Conservation (phyloP, 2,113 vertebrate genomes). For the Hystrix cristata region DNA sequence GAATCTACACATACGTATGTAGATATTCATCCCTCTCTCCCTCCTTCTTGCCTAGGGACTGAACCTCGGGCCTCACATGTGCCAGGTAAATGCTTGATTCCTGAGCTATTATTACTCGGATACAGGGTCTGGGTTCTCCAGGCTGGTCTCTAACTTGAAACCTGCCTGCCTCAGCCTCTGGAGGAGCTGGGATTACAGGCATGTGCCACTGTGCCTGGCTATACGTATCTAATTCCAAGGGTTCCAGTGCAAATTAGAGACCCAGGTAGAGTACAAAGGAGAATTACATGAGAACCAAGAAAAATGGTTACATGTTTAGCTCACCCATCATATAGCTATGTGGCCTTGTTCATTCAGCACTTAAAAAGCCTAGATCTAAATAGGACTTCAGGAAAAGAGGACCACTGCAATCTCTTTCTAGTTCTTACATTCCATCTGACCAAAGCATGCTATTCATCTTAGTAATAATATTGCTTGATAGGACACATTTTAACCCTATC, state of each 20-base stretch:
- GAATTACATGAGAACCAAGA: not conserved
- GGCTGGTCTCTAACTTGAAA: not conserved
- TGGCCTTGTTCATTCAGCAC: not conserved
- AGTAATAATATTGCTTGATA: constrained; percentile 19
- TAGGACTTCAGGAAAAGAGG: not conserved
- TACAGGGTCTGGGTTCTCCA: not conserved
- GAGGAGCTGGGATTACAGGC: not conserved
- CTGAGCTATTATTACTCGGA: not conserved
- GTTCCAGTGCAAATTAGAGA: constrained; percentile 17
- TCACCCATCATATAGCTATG: not conserved
- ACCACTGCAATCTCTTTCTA: not conserved
- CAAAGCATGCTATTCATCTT: not conserved
- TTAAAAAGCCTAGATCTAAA: not conserved
- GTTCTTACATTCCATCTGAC: not conserved
- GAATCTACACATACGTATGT: not conserved
- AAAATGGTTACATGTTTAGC: constrained; percentile 12
- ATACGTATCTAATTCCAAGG: not conserved
- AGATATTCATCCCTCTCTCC: not conserved
- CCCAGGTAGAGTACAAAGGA: not conserved
- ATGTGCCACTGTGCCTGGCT: not conserved
- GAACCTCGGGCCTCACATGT: not conserved
- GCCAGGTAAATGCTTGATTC: not conserved
- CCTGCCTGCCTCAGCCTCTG: not conserved
- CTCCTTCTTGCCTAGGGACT: not conserved
- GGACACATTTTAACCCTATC: not conserved